Evolutionary conservation across 1,140 invertebrate species (phyloP), one percentile per base, ranked within the genome.

Genomic region (Spodoptera frugiperda): DNA sequence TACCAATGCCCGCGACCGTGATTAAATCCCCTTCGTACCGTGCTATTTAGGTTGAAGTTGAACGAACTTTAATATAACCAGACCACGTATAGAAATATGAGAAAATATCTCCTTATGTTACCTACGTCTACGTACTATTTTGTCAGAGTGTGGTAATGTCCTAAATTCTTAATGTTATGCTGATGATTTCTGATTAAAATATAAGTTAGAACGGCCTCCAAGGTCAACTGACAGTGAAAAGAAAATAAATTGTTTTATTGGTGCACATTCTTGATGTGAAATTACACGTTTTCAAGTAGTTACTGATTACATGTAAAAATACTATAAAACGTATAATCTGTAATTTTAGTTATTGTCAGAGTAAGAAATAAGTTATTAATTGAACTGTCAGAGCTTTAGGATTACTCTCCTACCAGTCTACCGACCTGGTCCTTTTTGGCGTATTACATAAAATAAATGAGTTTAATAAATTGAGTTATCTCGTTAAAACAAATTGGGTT

Each of bases 61-160:
- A 75, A 75, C 59, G 72, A 75, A 75, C 72, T 75, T 75, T 75
- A 75, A 63, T 75, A 75, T 75, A 75, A 63, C 57, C 46, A 51
- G n/a, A 3, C 72, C 53, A 75, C 48, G 57, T 53, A 3, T 39
- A 65, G 15, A 44, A 53, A 39, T 75, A 75, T 51, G 72, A 63
- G 55, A 59, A 65, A 73, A 74, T 49, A 33, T 51, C 57, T 53
- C 30, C 39, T 63, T 75, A 75, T 53, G 21, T 53, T 65, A n/a
- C n/a, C n/a, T n/a, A n/a, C n/a, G n/a, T n/a, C n/a, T n/a, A 63
- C 25, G 46, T 57, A 46, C 12, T 51, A 51, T 17, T 61, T 74
- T 61, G 51, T 14, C 55, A 19, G 25, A 25, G 25, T 63, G 33
- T 11, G 11, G n/a, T 51, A 61, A 51, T 15, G 15, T 48, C 2